Percentiles rank a stretch among this genome's conserved stretches.
These are phyloP conservation scores for Tonatia bakeri DNA, from an alignment of 2,113 vertebrate species.

Conservation along the genomic window DNA sequence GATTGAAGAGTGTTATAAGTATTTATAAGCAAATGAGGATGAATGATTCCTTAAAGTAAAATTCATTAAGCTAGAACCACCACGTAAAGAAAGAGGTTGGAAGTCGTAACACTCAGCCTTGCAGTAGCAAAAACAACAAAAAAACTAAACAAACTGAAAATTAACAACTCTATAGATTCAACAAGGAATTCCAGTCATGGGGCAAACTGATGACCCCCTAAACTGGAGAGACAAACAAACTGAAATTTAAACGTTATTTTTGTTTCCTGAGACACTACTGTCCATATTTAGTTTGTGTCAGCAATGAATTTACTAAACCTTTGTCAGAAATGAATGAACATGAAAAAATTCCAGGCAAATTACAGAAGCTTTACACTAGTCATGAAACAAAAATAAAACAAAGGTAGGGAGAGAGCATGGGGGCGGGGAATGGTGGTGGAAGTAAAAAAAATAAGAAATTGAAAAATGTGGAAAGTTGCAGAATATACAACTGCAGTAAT, in stretches of 20 bases:
- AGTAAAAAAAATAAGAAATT: background rate
- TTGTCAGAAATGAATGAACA: background rate
- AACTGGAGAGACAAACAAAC: background rate
- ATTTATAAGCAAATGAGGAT: background rate
- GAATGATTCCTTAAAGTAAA: background rate
- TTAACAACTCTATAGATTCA: background rate
- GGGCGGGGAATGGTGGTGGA: too few relatives aligned
- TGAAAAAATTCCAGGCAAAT: background rate
- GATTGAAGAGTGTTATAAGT: background rate
- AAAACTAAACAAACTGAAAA: background rate
- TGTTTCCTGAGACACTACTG: background rate
- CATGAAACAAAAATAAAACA: background rate
- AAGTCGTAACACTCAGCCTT: background rate
- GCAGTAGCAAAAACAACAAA: background rate
- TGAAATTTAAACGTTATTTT: background rate
- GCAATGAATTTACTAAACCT: background rate
- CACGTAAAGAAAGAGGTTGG: background rate
- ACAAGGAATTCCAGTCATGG: background rate
- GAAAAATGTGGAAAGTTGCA: background rate
- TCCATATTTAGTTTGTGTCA: background rate
- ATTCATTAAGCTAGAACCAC: background rate
- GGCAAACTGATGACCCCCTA: background rate
- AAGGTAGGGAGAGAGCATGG: too few relatives aligned
- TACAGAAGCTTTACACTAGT: background rate
- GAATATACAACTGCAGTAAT: background rate